A percentile compares a stretch with the other conserved stretches of the same genome.
These are phyloP conservation scores for Mustela nigripes DNA, from an alignment of 2,113 vertebrate genomes.

Conservation along the genomic window DNA sequence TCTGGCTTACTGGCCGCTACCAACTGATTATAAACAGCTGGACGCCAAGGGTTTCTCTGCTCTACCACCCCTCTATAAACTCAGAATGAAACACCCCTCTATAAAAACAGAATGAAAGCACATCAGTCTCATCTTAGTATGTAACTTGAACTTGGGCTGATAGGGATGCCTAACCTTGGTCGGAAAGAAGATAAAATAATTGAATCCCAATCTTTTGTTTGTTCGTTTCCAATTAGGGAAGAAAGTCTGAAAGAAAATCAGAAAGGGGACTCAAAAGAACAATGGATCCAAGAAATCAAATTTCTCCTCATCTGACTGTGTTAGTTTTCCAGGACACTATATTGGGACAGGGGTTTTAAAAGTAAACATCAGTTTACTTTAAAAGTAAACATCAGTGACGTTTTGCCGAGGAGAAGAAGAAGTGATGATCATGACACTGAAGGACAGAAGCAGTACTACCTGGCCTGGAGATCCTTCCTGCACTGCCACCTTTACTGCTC, in stretches of 20 bases:
- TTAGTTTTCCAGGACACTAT: conserved; percentile 15
- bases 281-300: conserved; percentile 39
- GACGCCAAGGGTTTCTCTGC: not conserved
- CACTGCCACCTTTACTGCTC: conserved; percentile 92
- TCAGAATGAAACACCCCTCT: not conserved
- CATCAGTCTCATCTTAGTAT: not conserved
- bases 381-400: not conserved
- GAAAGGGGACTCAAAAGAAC: not conserved
- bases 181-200: conserved; percentile 45
- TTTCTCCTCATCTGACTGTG: not conserved
- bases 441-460: conserved; percentile 86
- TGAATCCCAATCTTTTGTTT: not conserved
- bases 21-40: conserved; percentile 17
- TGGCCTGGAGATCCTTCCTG: conserved; percentile 93
- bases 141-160: not conserved
- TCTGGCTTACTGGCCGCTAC: not conserved
- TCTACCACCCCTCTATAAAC: conserved; percentile 8
- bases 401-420: not conserved
- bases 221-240: not conserved
- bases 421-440: not conserved
- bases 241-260: conserved; percentile 43
- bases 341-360: not conserved
- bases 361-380: not conserved
- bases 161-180: not conserved
- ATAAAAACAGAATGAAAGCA: conserved; percentile 37